Percentiles rank a stretch among this genome's conserved stretches.
Conservation (phyloP, 2,113 vertebrate species). For the Dromaius novaehollandiae region DNA sequence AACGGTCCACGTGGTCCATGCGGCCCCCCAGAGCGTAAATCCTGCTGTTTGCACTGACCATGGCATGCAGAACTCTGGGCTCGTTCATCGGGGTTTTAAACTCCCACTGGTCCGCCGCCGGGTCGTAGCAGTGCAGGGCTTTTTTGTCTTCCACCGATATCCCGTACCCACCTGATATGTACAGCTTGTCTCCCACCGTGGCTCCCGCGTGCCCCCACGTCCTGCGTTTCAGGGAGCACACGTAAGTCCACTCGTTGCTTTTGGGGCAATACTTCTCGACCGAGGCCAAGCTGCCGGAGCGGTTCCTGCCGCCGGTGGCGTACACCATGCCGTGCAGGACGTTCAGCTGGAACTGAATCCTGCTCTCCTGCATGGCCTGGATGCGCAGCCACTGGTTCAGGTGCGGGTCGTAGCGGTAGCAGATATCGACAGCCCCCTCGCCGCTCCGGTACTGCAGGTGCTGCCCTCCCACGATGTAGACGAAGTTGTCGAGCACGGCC, state of each 20-base stretch:
- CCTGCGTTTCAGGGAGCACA: slow-evolving; percentile 90
- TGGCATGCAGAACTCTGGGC: slow-evolving; percentile 91
- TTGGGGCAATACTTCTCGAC: slow-evolving; percentile 94
- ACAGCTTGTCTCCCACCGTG: slow-evolving; percentile 81
- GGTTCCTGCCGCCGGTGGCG: slow-evolving; percentile 93
- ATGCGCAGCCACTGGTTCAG: slow-evolving; percentile 93
- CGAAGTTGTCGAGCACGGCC: slow-evolving; percentile 93
- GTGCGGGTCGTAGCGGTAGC: slow-evolving; percentile 94
- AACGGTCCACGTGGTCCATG: slow-evolving; percentile 96
- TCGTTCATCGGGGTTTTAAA: slow-evolving; percentile 93
- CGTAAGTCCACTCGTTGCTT: slow-evolving; percentile 90
- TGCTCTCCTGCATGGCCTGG: slow-evolving; percentile 91
- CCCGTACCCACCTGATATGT: slow-evolving; percentile 93
- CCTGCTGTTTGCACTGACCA: slow-evolving; percentile 81
- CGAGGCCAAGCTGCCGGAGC: slow-evolving; percentile 91
- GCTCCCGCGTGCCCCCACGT: slow-evolving; percentile 96
- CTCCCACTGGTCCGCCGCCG: slow-evolving; percentile 86
- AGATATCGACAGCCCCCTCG: slow-evolving; percentile 89
- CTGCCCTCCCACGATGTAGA: slow-evolving; percentile 94
- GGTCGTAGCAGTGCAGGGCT: slow-evolving; percentile 91
- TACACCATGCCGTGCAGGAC: slow-evolving; percentile 86
- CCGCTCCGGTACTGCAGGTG: slow-evolving; percentile 96
- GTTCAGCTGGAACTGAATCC: slow-evolving; percentile 95
- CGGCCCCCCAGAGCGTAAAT: slow-evolving; percentile 92
- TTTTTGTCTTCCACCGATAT: slow-evolving; percentile 96